A percentile compares a stretch with the other conserved stretches of the same genome.
phyloP scores from a whole-genome alignment of 2,113 vertebrate species.

The Stercorarius parasiticus region DNA sequence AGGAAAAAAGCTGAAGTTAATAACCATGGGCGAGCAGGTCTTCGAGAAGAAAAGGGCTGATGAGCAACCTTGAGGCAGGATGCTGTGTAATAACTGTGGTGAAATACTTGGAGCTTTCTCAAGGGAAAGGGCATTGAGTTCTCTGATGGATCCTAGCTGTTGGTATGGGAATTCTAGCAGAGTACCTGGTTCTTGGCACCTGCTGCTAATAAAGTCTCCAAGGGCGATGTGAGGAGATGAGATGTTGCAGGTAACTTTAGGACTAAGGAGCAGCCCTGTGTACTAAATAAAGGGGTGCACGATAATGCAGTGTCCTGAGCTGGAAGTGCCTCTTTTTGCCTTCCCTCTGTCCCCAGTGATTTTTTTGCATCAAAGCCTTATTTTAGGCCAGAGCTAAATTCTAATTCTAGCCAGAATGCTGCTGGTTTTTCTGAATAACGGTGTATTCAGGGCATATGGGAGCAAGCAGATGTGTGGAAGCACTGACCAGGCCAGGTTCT shows the following conservation, averaged over 20 bases:
- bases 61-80: not conserved
- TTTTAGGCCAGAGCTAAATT: not conserved
- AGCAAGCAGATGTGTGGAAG: not conserved
- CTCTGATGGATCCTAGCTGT: not conserved
- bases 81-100: not conserved
- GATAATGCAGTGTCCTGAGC: not conserved
- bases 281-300: not conserved
- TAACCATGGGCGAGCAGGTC: fast-evolving
- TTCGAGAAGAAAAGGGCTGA: not conserved
- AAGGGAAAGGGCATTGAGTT: not conserved
- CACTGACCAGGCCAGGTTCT: not conserved
- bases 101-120: not conserved
- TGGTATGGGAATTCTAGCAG: not conserved
- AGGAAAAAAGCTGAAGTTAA: not conserved
- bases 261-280: not conserved
- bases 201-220: not conserved
- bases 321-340: not conserved
- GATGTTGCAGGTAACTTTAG: not conserved
- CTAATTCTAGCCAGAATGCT: not conserved
- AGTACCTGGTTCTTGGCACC: not conserved
- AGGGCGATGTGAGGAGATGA: not conserved
- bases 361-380: not conserved
- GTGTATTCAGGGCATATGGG: not conserved
- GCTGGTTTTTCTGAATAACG: not conserved
- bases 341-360: not conserved